phyloP scores from a whole-genome alignment of 64 coral and sea anemone species.

The Trachythela sp. region DNA sequence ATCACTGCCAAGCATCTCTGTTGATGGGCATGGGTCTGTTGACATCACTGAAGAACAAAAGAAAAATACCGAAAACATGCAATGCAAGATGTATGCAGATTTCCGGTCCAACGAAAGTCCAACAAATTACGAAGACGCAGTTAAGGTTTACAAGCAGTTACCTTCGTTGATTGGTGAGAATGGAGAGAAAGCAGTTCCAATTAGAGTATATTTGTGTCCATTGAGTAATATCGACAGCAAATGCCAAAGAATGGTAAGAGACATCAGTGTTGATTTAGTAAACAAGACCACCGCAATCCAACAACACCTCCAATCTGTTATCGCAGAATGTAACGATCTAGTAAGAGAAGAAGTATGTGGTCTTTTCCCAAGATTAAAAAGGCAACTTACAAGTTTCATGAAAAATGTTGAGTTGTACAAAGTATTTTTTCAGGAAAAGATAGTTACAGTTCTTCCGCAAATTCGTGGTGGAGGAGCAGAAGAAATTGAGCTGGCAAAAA shows the following conservation, averaged over 20 bases:
- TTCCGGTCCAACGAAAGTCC: slow-evolving; percentile 12
- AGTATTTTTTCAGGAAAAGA: slow-evolving; percentile 9
- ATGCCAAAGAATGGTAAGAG: not conserved
- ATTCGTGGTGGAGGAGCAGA: slow-evolving; percentile 32
- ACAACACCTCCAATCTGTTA: slow-evolving; percentile 3
- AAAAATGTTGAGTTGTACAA: not conserved
- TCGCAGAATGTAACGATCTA: slow-evolving; percentile 29
- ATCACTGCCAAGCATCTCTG: not conserved
- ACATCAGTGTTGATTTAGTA: slow-evolving; percentile 39
- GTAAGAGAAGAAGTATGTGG: slow-evolving; percentile 18
- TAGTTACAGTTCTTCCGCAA: slow-evolving; percentile 25
- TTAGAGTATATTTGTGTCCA: slow-evolving; percentile 39
- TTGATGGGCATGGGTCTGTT: not conserved
- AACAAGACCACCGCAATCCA: slow-evolving; percentile 4
- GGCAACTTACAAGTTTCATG: not conserved
- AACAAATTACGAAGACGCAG: slow-evolving; percentile 43
- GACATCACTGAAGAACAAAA: slow-evolving; percentile 26
- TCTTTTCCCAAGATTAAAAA: not conserved
- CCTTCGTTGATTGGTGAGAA: slow-evolving; percentile 38
- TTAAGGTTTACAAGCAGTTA: slow-evolving; percentile 40
- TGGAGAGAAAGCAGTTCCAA: slow-evolving; percentile 33
- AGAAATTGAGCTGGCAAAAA: slow-evolving; percentile 18
- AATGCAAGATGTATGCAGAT: slow-evolving; percentile 49
- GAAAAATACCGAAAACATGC: slow-evolving; percentile 14
- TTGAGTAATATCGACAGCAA: slow-evolving; percentile 43